Base-by-base conservation (phyloP, 2,888 invertebrate genomes). In the Eupeodes luniger region DNA sequence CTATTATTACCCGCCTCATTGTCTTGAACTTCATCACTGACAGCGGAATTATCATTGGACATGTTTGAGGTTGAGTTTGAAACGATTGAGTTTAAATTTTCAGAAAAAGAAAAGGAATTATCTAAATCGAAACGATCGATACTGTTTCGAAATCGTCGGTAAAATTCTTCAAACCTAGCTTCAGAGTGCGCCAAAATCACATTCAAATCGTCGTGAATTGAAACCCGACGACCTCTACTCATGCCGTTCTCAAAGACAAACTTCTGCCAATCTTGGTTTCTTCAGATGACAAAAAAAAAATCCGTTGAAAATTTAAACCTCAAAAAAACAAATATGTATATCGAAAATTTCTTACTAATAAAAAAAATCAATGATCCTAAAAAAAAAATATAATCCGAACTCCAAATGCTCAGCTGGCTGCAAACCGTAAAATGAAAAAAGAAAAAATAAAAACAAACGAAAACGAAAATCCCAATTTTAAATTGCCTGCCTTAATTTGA, bases 181-280 rank as follows among this genome's bases (percentile, higher is more conserved):
- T 51, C 51, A 51, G 51, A 51, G n/a, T 51, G 51, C 51, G 51
- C 51, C 51, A 51, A n/a, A 51, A 51, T 51, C n/a, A 51, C 51
- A 51, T n/a, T 51, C n/a, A 51, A n/a, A n/a, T 51, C 51, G 51
- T 51, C 51, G 51, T 51, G n/a, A n/a, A 51, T 51, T 51, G 51
- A 51, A n/a, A 51, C 12, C n/a, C 51, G 51, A 51, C n/a, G 51
- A 12, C 51, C 7, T 51, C 51, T 51, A n/a, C 51, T 51, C 51
- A 16, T 51, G 12, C 51, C 51, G 47, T 47, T 51, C 51, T 51
- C 12, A 12, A 51, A 51, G 6, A n/a, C 51, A 6, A 51, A 2
- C 51, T 12, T 51, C 11, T 47, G 47, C 47, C 47, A 11, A 47
- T 47, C 10, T 47, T 47, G 9, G 2, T 9, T 47, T 47, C 47